Evolutionary conservation across 2,113 vertebrate genomes (phyloP), one percentile per base, ranked within the genome.

Genomic region (Dipodomys stephensi): DNA sequence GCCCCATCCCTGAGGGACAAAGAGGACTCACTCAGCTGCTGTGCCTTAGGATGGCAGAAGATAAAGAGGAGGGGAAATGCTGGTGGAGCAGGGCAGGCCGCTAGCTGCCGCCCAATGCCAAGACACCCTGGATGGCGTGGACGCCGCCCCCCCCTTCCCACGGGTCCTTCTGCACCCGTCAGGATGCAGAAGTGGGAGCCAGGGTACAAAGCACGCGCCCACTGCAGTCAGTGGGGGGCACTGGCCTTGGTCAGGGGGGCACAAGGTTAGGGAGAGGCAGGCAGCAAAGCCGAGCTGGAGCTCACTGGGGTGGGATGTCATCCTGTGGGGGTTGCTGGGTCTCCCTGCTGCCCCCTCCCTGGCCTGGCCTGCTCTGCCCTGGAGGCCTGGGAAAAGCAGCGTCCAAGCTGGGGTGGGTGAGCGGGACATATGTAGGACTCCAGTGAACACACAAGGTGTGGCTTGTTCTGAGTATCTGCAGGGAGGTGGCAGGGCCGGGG

Each of bases 41-140:
- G 44, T 32, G 22, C 1, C 2, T 2, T 7, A 12, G 53, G 27
- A 39, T 7, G 4, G 16, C 0, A 0, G 44, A 18, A 23, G 27
- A 27, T 93, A 90, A 88, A 88, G 83, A 39, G 68, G 84, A 92
- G 92, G 93, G 92, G 94, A 95, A 87, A 71, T 73, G 57, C 94
- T 92, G 89, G 93, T 96, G 87, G 67, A 57, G 94, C 27, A 73
- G 78, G 85, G n/a, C 69, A 53, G 91, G 96, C 96, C 94, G 53
- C 39, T 39, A 39, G 39, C 39, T 39, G 39, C 39, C 53, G 15
- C 53, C 53, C 53, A 9, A 49, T 49, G 49, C 49, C 49, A 57
- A 16, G 12, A 16, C 15, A 13, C 53, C 53, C 53, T 57, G 53
- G 53, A 57, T 57, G 53, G 53, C 53, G 12, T 4, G 13, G 53